Percentiles rank a stretch among this genome's conserved stretches.
Conservation (phyloP, 2,888 invertebrate genomes). For the Malacosoma neustria region DNA sequence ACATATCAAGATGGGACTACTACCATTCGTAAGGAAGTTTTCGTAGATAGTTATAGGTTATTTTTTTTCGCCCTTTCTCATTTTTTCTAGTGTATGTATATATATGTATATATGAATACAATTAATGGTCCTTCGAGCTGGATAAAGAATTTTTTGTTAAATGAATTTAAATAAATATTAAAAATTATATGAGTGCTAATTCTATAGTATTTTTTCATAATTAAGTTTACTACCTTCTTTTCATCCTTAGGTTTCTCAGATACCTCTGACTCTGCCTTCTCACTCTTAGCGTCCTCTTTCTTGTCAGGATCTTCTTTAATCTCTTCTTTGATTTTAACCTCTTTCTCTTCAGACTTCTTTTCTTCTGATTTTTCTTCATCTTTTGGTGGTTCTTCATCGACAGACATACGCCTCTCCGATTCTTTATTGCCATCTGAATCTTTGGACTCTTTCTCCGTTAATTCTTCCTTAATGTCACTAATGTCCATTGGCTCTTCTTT, state of each 20-base stretch:
- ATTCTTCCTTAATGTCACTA: conserved; percentile 50
- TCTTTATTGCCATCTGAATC: conserved; percentile 47
- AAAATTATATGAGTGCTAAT: too few relatives aligned
- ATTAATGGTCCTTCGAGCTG: too few relatives aligned
- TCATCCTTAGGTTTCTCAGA: conserved; percentile 68
- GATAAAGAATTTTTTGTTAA: too few relatives aligned
- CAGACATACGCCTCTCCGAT: conserved; percentile 50
- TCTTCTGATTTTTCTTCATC: conserved; percentile 53
- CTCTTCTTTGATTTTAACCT: conserved; percentile 14
- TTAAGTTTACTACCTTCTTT: conserved; percentile 41
- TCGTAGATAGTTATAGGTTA: too few relatives aligned
- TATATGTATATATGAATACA: too few relatives aligned
- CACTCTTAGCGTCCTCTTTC: conserved; percentile 60
- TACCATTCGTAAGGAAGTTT: too few relatives aligned
- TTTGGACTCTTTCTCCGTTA: conserved; percentile 32
- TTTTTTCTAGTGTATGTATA: too few relatives aligned
- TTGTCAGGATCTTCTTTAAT: conserved; percentile 20
- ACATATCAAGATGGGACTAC: too few relatives aligned
- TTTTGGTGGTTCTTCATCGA: conserved; percentile 56
- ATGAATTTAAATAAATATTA: too few relatives aligned
- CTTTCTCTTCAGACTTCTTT: conserved; percentile 34
- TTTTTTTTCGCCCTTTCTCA: too few relatives aligned
- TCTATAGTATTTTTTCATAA: too few relatives aligned
- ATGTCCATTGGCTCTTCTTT: conserved; percentile 51
- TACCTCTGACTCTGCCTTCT: conserved; percentile 56